Base-by-base conservation (phyloP, 2,797 vertebrate species). In the Melanotaenia nigrans region DNA sequence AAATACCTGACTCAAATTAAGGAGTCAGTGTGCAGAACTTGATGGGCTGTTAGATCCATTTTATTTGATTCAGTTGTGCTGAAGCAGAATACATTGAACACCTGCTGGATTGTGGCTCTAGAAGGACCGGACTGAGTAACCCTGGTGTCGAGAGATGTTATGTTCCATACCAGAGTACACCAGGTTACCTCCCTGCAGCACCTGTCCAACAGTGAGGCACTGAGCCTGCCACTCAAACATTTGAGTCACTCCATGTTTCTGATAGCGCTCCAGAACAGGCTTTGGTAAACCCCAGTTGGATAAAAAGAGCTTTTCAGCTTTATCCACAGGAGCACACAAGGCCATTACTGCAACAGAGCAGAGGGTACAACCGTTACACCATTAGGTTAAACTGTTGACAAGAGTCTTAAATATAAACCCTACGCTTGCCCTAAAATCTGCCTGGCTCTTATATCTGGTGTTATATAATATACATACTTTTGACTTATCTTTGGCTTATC, bases 201-300 rank as follows among this genome's bases (percentile, higher is more conserved):
- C 97, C 77, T 89, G 93, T 68, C 96, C 96, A 4, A 96, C 90
- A 87, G 94, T 94, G 63, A 99, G 95, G 72, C 98, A 99, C 84
- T 99, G 96, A 78, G 97, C 97, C 90, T 99, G 98, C 98, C 98
- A 99, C 71, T 97, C 95, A 82, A 99, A 99, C 96, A 99, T 99
- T 73, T 80, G 94, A 61, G 93, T 94, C 60, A 99, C 95, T 62
- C 96, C 95, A 14, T 97, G 92, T 73, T 94, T 94, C 78, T 94
- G 93, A 75, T 99, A 99, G 79, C 95, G 95, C 69, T 97, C 93
- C 74, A 99, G 84, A 65, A 99, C 95, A 5, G 92, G 92, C 78
- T 91, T 92, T 24, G 98, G 98, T 60, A 99, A 96, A 72, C 96
- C 96, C 98, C 97, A 99, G 49, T 93, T 98, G 84, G 95, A 95